These are phyloP conservation scores for Rhynchotus rufescens DNA, from an alignment of 2,797 vertebrate genomes.

Conservation along the genomic window DNA sequence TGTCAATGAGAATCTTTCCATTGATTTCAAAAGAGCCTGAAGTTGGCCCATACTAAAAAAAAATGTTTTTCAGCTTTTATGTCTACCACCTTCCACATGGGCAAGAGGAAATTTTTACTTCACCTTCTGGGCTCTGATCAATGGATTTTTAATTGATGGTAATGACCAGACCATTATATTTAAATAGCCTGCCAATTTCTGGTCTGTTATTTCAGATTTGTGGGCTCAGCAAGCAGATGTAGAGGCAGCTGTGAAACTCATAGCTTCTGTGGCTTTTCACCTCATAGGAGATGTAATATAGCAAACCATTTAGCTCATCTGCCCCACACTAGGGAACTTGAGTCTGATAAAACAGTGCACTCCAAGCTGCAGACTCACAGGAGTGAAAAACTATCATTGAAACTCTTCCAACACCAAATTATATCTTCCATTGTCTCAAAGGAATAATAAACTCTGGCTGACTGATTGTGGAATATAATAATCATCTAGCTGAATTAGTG, in stretches of 20 bases:
- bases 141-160: conserved; percentile 47
- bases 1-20: neutral
- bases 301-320: conserved; percentile 15
- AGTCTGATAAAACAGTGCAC: neutral
- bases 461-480: conserved; percentile 43
- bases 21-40: conserved; percentile 18
- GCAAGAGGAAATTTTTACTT: neutral
- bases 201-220: conserved; percentile 27
- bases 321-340: neutral
- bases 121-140: conserved; percentile 22
- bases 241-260: conserved; percentile 19
- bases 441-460: conserved; percentile 59
- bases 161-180: conserved; percentile 34
- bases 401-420: conserved; percentile 57
- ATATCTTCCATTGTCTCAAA: conserved; percentile 55
- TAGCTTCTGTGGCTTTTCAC: conserved; percentile 34
- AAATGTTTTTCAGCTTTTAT: neutral
- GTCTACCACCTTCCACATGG: neutral
- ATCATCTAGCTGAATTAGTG: conserved; percentile 55
- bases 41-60: neutral
- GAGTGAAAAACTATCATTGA: conserved; percentile 8
- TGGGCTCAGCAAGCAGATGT: conserved; percentile 8
- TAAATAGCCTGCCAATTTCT: conserved; percentile 45
- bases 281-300: conserved; percentile 1
- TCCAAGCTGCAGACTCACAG: neutral